Percentiles rank a stretch among this genome's conserved stretches.
Conservation (phyloP, 2,888 invertebrate genomes). For the Spicauda simplicius region DNA sequence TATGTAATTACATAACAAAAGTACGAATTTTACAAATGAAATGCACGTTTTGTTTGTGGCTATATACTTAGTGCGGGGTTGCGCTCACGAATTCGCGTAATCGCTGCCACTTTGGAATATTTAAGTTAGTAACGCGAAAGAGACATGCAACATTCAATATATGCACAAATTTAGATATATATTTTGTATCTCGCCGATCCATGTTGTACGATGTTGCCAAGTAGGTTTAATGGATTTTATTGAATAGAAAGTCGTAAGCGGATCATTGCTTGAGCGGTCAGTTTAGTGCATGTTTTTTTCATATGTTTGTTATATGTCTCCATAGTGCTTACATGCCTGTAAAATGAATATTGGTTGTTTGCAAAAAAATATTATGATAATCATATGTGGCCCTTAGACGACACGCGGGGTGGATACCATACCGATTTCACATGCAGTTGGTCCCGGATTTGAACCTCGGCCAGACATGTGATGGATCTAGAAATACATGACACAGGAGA, state of each 20-base stretch:
- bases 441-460: no score
- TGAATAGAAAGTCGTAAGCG: slow-evolving; percentile 19
- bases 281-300: slow-evolving; percentile 13
- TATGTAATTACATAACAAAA: slow-evolving; percentile 47
- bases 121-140: not conserved
- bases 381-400: no score
- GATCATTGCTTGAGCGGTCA: slow-evolving; percentile 9
- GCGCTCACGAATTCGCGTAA: slow-evolving; percentile 7
- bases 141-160: slow-evolving; percentile 16
- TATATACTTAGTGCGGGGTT: slow-evolving; percentile 34
- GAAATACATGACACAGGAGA: no score
- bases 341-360: no score
- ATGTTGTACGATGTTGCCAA: slow-evolving; percentile 31
- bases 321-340: slow-evolving; percentile 1
- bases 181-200: slow-evolving; percentile 24
- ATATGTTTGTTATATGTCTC: slow-evolving; percentile 23
- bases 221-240: slow-evolving; percentile 32
- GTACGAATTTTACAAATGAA: slow-evolving; percentile 47
- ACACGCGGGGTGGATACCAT: no score
- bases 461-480: no score
- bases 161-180: slow-evolving; percentile 31
- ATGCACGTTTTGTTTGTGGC: slow-evolving; percentile 46
- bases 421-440: no score
- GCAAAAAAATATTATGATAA: no score
- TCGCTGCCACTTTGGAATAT: not conserved